Percentiles rank a stretch among this genome's conserved stretches.
Conservation (phyloP, 2,797 vertebrate genomes). For the Amniataba percoides region DNA sequence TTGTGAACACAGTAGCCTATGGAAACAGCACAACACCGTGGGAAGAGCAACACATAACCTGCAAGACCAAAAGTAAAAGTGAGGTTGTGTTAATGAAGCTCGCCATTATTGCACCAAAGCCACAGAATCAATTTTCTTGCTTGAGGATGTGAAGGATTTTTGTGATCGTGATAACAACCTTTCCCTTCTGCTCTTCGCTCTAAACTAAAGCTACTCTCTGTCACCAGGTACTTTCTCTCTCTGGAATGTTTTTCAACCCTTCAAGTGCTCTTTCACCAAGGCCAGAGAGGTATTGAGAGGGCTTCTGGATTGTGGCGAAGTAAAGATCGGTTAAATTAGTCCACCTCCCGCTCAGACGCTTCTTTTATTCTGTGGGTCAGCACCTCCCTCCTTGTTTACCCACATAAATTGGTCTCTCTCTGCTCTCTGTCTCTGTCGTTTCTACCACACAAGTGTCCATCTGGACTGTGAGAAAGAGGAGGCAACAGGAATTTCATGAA, state of each 20-base stretch:
- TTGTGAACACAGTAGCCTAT: not conserved
- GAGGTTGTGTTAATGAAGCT: conserved; percentile 15
- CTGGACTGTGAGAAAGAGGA: conserved; percentile 59
- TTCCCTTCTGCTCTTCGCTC: conserved; percentile 32
- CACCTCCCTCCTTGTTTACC: conserved; percentile 71
- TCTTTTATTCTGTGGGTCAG: conserved; percentile 67
- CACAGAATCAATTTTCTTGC: conserved; percentile 44
- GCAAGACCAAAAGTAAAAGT: conserved; percentile 29
- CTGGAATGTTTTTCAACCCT: conserved; percentile 85
- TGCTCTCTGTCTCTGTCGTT: conserved; percentile 41
- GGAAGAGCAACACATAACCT: conserved; percentile 27
- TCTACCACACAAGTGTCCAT: conserved; percentile 52
- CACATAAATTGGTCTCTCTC: conserved; percentile 69
- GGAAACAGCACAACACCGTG: conserved; percentile 9
- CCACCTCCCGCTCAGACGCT: conserved; percentile 70
- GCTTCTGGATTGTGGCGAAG: conserved; percentile 65
- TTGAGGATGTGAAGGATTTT: conserved; percentile 50
- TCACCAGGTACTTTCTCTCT: conserved; percentile 75
- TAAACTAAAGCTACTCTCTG: conserved; percentile 55
- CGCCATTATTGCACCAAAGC: conserved; percentile 29
- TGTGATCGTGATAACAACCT: conserved; percentile 59
- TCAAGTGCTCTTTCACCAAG: conserved; percentile 81
- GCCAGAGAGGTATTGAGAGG: conserved; percentile 73
- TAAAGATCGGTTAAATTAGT: conserved; percentile 82
- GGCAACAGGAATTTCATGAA: conserved; percentile 31